These are phyloP conservation scores for Drosophila maculinotata DNA, from an alignment of 2,888 invertebrate species.

Conservation along the genomic window DNA sequence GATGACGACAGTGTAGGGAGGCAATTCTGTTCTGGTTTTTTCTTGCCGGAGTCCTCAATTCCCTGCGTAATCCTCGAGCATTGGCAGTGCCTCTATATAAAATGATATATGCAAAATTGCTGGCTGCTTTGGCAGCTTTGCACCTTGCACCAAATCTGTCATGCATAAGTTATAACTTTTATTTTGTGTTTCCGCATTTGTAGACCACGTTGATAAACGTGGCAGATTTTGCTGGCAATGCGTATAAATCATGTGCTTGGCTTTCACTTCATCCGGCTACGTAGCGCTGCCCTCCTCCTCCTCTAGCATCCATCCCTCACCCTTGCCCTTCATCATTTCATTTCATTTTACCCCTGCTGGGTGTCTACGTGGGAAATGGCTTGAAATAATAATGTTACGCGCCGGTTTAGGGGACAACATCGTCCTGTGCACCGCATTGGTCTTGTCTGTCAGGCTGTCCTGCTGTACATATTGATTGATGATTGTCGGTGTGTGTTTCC, in stretches of 20 bases:
- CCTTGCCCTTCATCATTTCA: background rate
- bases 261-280: slow-evolving; percentile 56
- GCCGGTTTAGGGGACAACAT: slow-evolving; percentile 40
- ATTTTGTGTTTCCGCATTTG: slow-evolving; percentile 76
- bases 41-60: slow-evolving; percentile 33
- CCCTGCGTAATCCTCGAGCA: slow-evolving; percentile 32
- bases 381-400: slow-evolving; percentile 77
- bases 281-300: slow-evolving; percentile 14
- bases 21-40: too few species aligned
- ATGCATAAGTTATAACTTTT: slow-evolving; percentile 80
- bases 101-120: slow-evolving; percentile 60
- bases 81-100: slow-evolving; percentile 15
- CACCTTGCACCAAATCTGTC: slow-evolving; percentile 78
- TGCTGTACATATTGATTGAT: slow-evolving; percentile 72
- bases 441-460: slow-evolving; percentile 46
- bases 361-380: slow-evolving; percentile 71
- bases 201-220: slow-evolving; percentile 60
- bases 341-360: slow-evolving; percentile 19
- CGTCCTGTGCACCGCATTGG: slow-evolving; percentile 25
- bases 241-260: slow-evolving; percentile 76
- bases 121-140: slow-evolving; percentile 57
- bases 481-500: slow-evolving; percentile 61
- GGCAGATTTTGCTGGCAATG: slow-evolving; percentile 52
- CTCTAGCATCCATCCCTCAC: background rate
- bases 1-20: slow-evolving; percentile 20